These are phyloP conservation scores for Malurus alboscapulatus DNA, from an alignment of 2,113 vertebrate genomes.

Conservation along the genomic window DNA sequence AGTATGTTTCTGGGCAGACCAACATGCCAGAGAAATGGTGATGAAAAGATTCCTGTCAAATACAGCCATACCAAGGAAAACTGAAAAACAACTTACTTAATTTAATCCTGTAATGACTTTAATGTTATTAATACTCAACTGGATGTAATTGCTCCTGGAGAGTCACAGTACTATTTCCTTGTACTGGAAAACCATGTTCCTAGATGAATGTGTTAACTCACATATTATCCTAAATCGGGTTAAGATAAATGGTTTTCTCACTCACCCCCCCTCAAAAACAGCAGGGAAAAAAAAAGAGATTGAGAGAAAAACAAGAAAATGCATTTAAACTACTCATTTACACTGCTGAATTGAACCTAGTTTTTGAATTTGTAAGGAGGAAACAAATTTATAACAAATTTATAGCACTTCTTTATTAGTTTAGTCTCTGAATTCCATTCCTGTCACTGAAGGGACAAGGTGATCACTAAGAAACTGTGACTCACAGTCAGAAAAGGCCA, in stretches of 20 bases:
- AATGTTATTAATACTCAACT: not conserved
- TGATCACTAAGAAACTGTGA: not conserved
- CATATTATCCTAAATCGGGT: not conserved
- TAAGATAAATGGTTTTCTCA: not conserved
- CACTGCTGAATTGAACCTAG: not conserved
- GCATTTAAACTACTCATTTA: not conserved
- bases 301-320: not conserved
- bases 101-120: not conserved
- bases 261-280: fast-evolving
- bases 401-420: not conserved
- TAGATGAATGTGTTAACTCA: not conserved
- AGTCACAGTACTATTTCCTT: not conserved
- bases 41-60: not conserved
- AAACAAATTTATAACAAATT: not conserved
- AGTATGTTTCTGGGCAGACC: not conserved
- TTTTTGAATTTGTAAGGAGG: not conserved
- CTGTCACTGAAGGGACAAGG: not conserved
- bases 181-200: not conserved
- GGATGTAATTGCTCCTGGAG: not conserved
- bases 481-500: not conserved
- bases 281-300: not conserved
- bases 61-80: not conserved
- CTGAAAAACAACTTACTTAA: not conserved
- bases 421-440: not conserved
- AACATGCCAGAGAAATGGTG: not conserved